Conservation (phyloP, 2,113 vertebrate species). For the Campylomormyrus tamandua region DNA sequence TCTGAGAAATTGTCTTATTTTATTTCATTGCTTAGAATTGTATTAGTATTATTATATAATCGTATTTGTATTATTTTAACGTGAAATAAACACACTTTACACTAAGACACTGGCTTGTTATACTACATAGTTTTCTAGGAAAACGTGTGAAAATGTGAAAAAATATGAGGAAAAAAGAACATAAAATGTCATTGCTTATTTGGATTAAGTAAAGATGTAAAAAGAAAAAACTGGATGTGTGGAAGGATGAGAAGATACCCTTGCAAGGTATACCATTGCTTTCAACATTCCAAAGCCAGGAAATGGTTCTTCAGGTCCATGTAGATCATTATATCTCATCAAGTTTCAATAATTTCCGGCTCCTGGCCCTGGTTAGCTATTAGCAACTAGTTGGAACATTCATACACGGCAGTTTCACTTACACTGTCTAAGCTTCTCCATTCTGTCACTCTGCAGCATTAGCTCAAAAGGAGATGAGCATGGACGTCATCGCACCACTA, state of each 20-base stretch:
- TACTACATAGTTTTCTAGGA: not conserved
- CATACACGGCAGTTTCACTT: not conserved
- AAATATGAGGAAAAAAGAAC: not conserved
- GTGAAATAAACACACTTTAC: not conserved
- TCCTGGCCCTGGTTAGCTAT: not conserved
- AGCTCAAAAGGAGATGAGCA: not conserved
- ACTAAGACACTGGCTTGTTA: not conserved
- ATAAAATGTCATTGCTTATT: not conserved
- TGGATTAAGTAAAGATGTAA: not conserved
- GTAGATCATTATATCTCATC: no score
- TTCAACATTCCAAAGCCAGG: not conserved
- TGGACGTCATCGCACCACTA: not conserved
- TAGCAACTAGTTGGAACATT: not conserved
- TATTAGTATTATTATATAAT: not conserved
- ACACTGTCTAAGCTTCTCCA: not conserved
- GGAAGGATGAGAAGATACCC: not conserved
- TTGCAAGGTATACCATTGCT: not conserved
- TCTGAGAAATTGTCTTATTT: not conserved
- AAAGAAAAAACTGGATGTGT: not conserved
- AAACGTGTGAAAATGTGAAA: not conserved
- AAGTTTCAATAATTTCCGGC: not conserved
- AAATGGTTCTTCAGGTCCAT: not conserved
- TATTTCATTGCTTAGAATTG: not conserved
- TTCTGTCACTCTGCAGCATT: not conserved
- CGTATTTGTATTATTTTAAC: not conserved